phyloP scores from a whole-genome alignment of 2,888 invertebrate species.

The Netelia inedita region DNA sequence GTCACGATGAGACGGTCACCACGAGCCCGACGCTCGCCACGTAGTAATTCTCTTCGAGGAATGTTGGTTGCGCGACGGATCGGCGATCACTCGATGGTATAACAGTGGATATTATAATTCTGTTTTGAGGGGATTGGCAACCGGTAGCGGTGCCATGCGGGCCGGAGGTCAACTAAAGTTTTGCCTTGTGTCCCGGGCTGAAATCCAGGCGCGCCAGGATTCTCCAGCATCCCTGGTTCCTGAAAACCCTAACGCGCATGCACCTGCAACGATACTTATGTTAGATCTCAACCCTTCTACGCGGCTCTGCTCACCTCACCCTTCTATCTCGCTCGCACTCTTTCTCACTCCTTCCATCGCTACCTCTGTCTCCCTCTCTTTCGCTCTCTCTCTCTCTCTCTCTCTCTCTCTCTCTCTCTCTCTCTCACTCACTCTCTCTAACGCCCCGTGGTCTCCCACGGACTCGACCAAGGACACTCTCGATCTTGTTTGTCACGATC shows the following conservation, averaged over 20 bases:
- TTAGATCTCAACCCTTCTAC: conserved; percentile 51
- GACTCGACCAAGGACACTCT: conserved; percentile 45
- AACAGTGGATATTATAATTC: conserved; percentile 9
- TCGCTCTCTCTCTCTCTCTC: no score
- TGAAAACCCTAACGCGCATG: conserved; percentile 67
- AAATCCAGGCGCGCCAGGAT: conserved; percentile 70
- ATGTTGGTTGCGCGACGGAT: neutral
- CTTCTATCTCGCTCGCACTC: neutral
- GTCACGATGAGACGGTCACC: conserved; percentile 32
- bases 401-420: no score
- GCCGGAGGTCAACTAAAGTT: conserved; percentile 68
- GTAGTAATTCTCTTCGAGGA: conserved; percentile 43
- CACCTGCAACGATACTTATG: conserved; percentile 50
- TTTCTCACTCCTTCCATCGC: no score
- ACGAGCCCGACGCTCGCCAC: conserved; percentile 10
- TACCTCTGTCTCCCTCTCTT: no score
- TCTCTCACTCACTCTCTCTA: no score
- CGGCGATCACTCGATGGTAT: neutral
- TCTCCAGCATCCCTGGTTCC: conserved; percentile 56
- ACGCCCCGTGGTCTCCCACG: neutral
- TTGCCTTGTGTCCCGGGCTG: conserved; percentile 65
- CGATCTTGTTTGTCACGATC: conserved; percentile 33
- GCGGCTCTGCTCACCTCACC: conserved; percentile 13
- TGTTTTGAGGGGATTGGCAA: conserved; percentile 27
- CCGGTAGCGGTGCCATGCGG: conserved; percentile 71